A percentile compares a stretch with the other conserved stretches of the same genome.
phyloP scores from a whole-genome alignment of 2,797 vertebrate genomes.

The Bovichtus diacanthus region DNA sequence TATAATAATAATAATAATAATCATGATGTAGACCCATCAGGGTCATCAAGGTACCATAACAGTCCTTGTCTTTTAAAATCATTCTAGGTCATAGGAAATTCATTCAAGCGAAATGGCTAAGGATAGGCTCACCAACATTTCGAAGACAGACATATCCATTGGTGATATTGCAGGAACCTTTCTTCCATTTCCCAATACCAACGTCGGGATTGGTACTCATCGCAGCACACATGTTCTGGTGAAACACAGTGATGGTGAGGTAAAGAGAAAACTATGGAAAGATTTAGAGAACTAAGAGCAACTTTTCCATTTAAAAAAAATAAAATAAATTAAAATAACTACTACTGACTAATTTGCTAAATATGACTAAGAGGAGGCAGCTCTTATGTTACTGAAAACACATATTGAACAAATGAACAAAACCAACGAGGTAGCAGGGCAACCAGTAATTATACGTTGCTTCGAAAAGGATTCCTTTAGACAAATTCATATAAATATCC shows the following conservation, averaged over 20 bases:
- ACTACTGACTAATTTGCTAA: background rate
- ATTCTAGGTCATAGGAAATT: background rate
- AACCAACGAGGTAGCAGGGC: background rate
- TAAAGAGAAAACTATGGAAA: background rate
- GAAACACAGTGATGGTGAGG: background rate
- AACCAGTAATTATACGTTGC: background rate
- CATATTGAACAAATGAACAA: background rate
- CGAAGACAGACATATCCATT: conserved; percentile 66
- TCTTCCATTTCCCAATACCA: conserved; percentile 54
- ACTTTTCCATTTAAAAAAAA: background rate
- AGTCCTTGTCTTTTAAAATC: background rate
- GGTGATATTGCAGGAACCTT: conserved; percentile 57
- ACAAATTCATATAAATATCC: background rate
- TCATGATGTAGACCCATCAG: background rate
- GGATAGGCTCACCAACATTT: conserved; percentile 56
- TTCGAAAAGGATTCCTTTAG: background rate
- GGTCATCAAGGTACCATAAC: too few relatives aligned
- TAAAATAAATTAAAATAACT: too few relatives aligned
- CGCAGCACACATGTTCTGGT: conserved; percentile 26
- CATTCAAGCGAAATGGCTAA: background rate
- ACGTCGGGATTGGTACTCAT: background rate
- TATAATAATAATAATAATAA: background rate
- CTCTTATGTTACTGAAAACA: background rate
- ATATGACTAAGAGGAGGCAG: background rate
- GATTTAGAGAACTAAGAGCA: background rate